Evolutionary conservation across 1,140 invertebrate genomes (phyloP), one percentile per base, ranked within the genome.

Genomic region (Monochamus saltuarius): DNA sequence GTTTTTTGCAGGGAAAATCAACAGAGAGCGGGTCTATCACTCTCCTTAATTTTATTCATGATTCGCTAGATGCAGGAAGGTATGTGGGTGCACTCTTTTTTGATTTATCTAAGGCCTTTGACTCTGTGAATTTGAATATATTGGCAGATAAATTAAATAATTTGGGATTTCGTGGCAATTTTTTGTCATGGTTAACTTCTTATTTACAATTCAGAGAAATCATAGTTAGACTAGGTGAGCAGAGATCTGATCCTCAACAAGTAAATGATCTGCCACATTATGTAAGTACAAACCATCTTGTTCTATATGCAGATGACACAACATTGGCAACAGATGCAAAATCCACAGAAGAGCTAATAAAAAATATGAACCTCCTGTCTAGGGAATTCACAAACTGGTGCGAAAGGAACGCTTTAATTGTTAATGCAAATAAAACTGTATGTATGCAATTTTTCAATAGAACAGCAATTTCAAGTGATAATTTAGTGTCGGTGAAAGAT

Each of bases 301-400:
- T 45, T 45, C 14, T 45, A 50, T 50, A 50, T 50, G 47, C 47
- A 6, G 47, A 50, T 50, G 19, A 29, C 10, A 50, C 19, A 1
- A 50, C 47, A 4, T 34, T 50, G 8, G 47, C 47, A 9, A 50
- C 47, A 29, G 47, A 50, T 2, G 47, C 47, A 7, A 19, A 34
- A 22, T 29, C 19, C 4, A 3, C 4, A 11, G 19, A 50, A 35
- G 47, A 50, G 7, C 47, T 50, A 7, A n/a, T 19, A 4, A 2
- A 6, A 13, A 50, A 50, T 9, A 50, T 50, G 47, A 50, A 50
- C 10, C 19, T 8, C 7, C 29, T 19, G 17, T 22, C 47, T 3
- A 50, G 34, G 10, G 47, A 50, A 50, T 50, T 50, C n/a, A 50
- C 19, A 6, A 35, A 4, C 2, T 50, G 22, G 19, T 50, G 47